Evolutionary conservation across 1,140 invertebrate species (phyloP), one percentile per base, ranked within the genome.

Genomic region (Cydia fagiglandana): DNA sequence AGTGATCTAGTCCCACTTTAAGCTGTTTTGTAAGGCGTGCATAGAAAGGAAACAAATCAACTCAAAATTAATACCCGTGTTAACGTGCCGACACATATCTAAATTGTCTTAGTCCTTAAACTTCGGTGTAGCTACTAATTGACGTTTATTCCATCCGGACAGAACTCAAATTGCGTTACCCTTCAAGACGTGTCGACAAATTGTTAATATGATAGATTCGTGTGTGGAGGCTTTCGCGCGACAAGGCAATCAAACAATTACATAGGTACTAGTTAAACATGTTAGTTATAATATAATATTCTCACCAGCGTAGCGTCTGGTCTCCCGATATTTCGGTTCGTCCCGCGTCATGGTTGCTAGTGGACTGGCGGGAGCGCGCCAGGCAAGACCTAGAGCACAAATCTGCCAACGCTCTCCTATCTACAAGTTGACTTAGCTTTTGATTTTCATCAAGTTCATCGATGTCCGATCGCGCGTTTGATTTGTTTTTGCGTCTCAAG

Each of bases 391-490:
- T 70, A 70, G 64, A 34, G 66, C 66, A 70, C 66, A 70, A 70
- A 70, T 70, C 66, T 70, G 66, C 66, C 66, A 70, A 70, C 66
- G 66, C 66, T 70, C 66, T 17, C 66, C 66, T 68, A 68, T 68
- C 64, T 34, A 17, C 66, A 45, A 70, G 34, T 41, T 70, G 66
- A 17, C 66, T 70, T 70, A 70, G 38, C 66, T 70, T 70, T 70
- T 70, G 66, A 70, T 70, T 70, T 70, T 70, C 66, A 70, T 70
- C 66, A 70, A 70, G 66, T 70, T 70, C 66, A 70, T 6, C n/a
- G n/a, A 38, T 38, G 66, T 70, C 34, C 66, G 66, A 70, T 45
- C 66, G 66, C 38, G 24, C 24, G 66, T 70, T 45, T 17, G 15
- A 41, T 70, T 70, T 70, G 66, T 38, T 70, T 70, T 70, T 38